phyloP scores from a whole-genome alignment of 2,113 vertebrate species.

The Choloepus hoffmanni region DNA sequence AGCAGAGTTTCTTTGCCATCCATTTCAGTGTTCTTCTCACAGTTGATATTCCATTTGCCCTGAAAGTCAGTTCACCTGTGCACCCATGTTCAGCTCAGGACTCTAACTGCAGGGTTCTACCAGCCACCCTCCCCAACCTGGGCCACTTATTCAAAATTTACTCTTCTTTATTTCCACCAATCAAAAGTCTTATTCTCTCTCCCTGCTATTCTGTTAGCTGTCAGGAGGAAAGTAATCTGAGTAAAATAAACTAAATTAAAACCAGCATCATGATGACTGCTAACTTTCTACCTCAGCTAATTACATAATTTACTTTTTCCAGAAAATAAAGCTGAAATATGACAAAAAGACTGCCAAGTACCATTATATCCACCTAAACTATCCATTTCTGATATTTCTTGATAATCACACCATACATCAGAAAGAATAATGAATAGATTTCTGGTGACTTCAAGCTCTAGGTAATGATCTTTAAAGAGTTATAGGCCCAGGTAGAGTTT shows the following conservation, averaged over 20 bases:
- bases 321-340: not conserved
- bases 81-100: not conserved
- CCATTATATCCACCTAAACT: not conserved
- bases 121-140: not conserved
- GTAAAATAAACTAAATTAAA: constrained; percentile 5
- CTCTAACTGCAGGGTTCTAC: not conserved
- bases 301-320: not conserved
- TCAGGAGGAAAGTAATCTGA: constrained; percentile 24
- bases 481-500: not conserved
- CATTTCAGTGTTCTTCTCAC: not conserved
- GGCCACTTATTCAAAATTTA: not conserved
- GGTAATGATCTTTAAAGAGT: not conserved
- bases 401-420: not conserved
- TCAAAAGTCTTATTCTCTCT: not conserved
- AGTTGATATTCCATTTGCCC: not conserved
- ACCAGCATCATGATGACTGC: not conserved
- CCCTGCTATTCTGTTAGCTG: not conserved
- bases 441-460: not conserved
- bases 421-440: not conserved
- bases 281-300: not conserved
- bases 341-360: not conserved
- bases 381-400: not conserved
- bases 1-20: not conserved
- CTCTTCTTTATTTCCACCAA: not conserved
- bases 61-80: not conserved